Evolutionary conservation across 2,888 invertebrate species (phyloP).

Genomic region (Macaria liturata): DNA sequence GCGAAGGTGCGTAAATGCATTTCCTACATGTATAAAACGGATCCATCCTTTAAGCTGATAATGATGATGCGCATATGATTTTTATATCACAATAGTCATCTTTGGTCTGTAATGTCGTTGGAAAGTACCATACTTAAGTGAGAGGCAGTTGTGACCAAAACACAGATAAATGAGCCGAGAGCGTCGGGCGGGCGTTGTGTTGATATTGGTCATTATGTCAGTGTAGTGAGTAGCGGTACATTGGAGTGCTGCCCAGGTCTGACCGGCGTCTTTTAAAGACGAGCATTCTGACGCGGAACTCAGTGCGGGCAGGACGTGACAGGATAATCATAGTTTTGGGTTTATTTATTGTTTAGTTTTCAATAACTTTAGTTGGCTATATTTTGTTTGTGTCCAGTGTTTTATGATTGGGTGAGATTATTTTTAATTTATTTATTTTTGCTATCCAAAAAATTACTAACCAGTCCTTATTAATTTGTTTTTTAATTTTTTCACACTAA

Average conservation of each 20-base stretch:
- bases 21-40: no score
- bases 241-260: constrained; percentile 67
- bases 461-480: no score
- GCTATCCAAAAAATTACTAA: no score
- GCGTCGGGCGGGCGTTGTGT: constrained; percentile 32
- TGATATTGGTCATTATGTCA: constrained; percentile 64
- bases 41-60: no score
- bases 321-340: neutral
- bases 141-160: constrained; percentile 24
- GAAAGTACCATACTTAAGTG: constrained; percentile 4
- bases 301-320: constrained; percentile 44
- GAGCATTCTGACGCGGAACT: constrained; percentile 52
- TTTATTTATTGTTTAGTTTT: constrained; percentile 1
- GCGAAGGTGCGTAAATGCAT: no score
- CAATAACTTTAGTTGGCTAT: neutral
- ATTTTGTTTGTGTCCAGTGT: no score
- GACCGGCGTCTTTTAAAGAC: constrained; percentile 41
- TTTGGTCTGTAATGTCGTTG: no score
- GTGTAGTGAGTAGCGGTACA: constrained; percentile 71
- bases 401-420: constrained; percentile 26
- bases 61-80: no score
- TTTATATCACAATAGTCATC: no score
- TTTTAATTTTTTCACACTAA: no score
- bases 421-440: constrained; percentile 15
- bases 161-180: constrained; percentile 14